Percentiles rank a stretch among this genome's conserved stretches.
Conservation (phyloP, 2,888 invertebrate species). For the Ctena decussata region DNA sequence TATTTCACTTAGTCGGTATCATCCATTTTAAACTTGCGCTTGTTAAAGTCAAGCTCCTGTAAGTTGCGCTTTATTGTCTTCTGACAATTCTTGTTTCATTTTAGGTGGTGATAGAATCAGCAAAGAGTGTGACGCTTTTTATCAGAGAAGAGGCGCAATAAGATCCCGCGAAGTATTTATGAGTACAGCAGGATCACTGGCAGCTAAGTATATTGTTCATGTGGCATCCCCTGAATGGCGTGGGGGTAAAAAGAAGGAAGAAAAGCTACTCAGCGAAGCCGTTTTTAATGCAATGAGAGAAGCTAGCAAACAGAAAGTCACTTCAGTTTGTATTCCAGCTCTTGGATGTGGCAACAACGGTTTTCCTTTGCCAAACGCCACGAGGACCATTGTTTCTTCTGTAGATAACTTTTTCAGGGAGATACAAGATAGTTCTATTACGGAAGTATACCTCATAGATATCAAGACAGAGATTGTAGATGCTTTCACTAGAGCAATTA, state of each 20-base stretch:
- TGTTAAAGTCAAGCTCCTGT: too few species aligned
- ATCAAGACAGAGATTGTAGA: constrained; percentile 48
- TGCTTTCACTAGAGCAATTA: constrained; percentile 51
- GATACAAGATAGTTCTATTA: constrained; percentile 36
- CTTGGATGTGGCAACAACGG: constrained; percentile 69
- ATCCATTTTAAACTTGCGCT: too few species aligned
- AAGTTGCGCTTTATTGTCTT: too few species aligned
- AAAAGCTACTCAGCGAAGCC: constrained; percentile 48
- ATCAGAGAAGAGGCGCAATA: constrained; percentile 37
- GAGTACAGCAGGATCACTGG: constrained; percentile 51
- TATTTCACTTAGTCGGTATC: background rate
- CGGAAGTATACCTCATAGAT: constrained; percentile 62
- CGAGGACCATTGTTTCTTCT: constrained; percentile 34
- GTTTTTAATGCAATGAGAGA: constrained; percentile 55
- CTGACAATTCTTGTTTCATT: too few species aligned
- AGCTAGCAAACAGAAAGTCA: constrained; percentile 26
- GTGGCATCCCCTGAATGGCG: constrained; percentile 64
- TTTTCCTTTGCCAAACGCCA: constrained; percentile 34
- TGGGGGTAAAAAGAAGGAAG: constrained; percentile 49
- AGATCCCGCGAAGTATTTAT: constrained; percentile 53
- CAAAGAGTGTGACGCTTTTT: constrained; percentile 66
- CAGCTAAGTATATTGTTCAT: constrained; percentile 59
- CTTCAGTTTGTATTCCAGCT: constrained; percentile 76
- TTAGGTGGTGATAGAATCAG: constrained; percentile 71
- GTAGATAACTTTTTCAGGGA: constrained; percentile 57